These are phyloP conservation scores for Asobara japonica DNA, from an alignment of 1,140 invertebrate genomes.

Conservation along the genomic window DNA sequence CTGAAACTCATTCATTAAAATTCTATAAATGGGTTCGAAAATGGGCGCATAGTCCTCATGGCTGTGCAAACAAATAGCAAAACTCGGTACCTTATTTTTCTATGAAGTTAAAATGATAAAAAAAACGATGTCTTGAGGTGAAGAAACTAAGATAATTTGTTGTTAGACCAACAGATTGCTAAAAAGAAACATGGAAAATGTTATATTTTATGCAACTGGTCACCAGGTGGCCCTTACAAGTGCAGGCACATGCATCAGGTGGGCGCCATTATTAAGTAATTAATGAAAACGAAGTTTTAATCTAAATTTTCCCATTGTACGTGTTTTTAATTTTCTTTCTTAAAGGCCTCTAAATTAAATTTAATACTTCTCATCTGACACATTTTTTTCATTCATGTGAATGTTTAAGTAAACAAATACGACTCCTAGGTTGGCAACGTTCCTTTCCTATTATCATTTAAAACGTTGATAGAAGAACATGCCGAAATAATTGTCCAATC, in stretches of 20 bases:
- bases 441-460: neutral
- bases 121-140: constrained; percentile 13
- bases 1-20: constrained; percentile 39
- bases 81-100: constrained; percentile 67
- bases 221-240: constrained; percentile 56
- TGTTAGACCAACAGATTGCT: constrained; percentile 58
- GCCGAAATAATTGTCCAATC: constrained; percentile 4
- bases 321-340: constrained; percentile 4
- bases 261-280: constrained; percentile 39
- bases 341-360: neutral
- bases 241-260: constrained; percentile 42
- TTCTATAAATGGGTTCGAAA: constrained; percentile 41
- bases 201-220: constrained; percentile 65
- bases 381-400: neutral
- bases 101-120: constrained; percentile 52
- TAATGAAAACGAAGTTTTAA: constrained; percentile 30
- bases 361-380: neutral
- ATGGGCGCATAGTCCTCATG: constrained; percentile 62
- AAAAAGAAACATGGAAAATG: constrained; percentile 53
- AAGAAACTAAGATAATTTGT: constrained; percentile 48
- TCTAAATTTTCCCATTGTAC: constrained; percentile 2
- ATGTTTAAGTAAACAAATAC: neutral
- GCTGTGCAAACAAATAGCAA: constrained; percentile 64
- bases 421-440: constrained; percentile 29
- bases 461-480: constrained; percentile 4